A percentile compares a stretch with the other conserved stretches of the same genome.
Evolutionary conservation across 2,797 vertebrate species (phyloP).

Genomic region (Hippocampus kuda): DNA sequence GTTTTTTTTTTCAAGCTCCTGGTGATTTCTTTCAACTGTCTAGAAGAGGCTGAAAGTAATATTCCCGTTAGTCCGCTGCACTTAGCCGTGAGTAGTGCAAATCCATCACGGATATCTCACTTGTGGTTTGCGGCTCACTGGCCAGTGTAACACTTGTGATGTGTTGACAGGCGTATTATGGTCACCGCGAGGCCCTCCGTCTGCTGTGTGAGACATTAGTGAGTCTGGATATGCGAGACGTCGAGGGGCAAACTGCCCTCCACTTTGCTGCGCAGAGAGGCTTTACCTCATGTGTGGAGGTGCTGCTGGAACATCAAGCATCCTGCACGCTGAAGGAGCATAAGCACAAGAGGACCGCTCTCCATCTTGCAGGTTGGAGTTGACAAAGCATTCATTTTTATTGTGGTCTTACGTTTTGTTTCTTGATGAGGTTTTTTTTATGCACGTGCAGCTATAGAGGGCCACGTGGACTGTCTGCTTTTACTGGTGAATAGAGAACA

Average conservation of each 20-base stretch:
- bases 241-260: slow-evolving; percentile 80
- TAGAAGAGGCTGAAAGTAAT: slow-evolving; percentile 90
- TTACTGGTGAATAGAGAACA: slow-evolving; percentile 82
- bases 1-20: slow-evolving; percentile 67
- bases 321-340: slow-evolving; percentile 81
- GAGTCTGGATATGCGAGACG: slow-evolving; percentile 85
- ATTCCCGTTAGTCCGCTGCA: slow-evolving; percentile 93
- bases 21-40: slow-evolving; percentile 95
- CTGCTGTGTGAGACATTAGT: slow-evolving; percentile 87
- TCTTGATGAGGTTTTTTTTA: not conserved
- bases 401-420: not conserved
- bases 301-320: slow-evolving; percentile 83
- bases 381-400: not conserved
- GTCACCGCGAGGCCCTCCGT: slow-evolving; percentile 87
- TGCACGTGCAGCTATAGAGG: slow-evolving; percentile 75
- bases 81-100: slow-evolving; percentile 84
- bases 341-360: slow-evolving; percentile 78
- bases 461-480: slow-evolving; percentile 86
- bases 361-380: slow-evolving; percentile 81
- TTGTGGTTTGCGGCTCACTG: not conserved
- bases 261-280: slow-evolving; percentile 85
- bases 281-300: slow-evolving; percentile 80
- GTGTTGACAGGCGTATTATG: slow-evolving; percentile 78
- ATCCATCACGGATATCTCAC: not conserved
- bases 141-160: not conserved